Conservation (phyloP, 2,113 vertebrate species). For the Anolis sagrei region DNA sequence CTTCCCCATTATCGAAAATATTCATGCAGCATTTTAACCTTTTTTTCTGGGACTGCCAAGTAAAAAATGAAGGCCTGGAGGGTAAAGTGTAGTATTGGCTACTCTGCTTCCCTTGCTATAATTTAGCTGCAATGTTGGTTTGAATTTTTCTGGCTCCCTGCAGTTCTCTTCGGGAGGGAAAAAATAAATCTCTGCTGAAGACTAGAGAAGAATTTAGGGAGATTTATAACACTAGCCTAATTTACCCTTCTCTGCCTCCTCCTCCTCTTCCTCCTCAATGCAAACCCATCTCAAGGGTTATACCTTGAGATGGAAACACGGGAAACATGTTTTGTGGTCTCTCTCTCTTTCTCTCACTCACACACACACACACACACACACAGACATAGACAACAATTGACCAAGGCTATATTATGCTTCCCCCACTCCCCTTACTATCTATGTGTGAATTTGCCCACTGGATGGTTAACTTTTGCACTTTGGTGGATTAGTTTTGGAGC, state of each 20-base stretch:
- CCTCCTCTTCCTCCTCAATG: neutral
- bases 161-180: neutral
- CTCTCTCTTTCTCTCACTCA: neutral
- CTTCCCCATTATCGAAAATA: neutral
- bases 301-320: neutral
- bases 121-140: neutral
- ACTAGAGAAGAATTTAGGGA: neutral
- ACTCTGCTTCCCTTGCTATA: neutral
- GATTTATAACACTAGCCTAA: slow-evolving; percentile 2
- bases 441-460: too few species aligned
- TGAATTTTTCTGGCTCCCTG: neutral
- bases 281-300: neutral
- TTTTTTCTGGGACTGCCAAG: neutral
- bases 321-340: accelerated
- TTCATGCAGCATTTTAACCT: neutral
- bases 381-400: too few species aligned
- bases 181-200: neutral
- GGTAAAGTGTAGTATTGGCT: neutral
- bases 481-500: too few species aligned
- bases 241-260: neutral
- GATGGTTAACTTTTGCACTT: too few species aligned
- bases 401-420: too few species aligned
- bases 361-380: too few species aligned
- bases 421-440: too few species aligned
- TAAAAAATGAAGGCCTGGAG: neutral